Percentiles rank a stretch among this genome's conserved stretches.
phyloP scores from a whole-genome alignment of 2,797 vertebrate species.

The Sebastiscus tertius region DNA sequence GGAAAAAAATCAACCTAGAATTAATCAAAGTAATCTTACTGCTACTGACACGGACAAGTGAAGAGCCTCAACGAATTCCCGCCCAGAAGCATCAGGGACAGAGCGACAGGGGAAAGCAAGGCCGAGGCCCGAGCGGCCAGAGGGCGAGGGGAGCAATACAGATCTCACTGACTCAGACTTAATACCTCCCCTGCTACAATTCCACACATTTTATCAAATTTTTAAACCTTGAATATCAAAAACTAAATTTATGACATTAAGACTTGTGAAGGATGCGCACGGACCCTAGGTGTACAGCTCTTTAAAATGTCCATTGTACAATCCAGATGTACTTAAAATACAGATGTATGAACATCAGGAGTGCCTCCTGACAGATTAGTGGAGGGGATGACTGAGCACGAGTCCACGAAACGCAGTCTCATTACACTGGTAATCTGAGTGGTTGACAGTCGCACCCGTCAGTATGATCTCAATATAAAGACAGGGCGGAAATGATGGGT shows the following conservation, averaged over 20 bases:
- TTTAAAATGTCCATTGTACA: background rate
- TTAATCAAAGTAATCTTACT: background rate
- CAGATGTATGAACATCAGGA: background rate
- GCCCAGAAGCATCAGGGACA: background rate
- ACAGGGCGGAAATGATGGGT: conserved; percentile 18
- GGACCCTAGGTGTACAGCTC: background rate
- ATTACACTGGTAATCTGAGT: conserved; percentile 12
- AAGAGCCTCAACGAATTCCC: background rate
- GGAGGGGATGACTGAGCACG: background rate
- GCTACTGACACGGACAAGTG: no score
- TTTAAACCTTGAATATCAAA: background rate
- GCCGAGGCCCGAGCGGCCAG: no score
- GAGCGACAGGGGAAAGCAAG: background rate
- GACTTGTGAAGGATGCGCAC: background rate
- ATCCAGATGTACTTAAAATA: background rate
- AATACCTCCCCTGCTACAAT: background rate
- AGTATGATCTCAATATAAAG: conserved; percentile 26
- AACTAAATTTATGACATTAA: background rate
- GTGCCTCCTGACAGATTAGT: background rate
- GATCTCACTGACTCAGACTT: background rate
- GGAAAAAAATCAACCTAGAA: background rate
- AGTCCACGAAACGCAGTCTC: conserved; percentile 1
- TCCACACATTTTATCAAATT: background rate
- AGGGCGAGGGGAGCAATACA: background rate
- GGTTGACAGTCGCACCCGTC: conserved; percentile 16